phyloP scores from a whole-genome alignment of 92 coral and sea anemone species.

The Nematostella vectensis region DNA sequence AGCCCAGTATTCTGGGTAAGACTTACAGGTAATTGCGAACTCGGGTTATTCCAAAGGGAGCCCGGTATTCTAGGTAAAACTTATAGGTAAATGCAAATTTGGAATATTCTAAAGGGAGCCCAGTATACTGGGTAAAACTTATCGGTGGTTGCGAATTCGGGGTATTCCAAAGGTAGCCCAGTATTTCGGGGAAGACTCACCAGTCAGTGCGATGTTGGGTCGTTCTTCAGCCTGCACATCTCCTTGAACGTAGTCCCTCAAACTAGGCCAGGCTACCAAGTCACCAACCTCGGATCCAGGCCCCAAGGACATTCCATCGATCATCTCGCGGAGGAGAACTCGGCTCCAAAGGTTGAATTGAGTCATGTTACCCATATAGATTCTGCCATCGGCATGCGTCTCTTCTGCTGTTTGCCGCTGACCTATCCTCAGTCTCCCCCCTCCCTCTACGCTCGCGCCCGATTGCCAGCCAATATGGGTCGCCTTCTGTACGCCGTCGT shows the following conservation, averaged over 20 bases:
- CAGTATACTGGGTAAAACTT: no score
- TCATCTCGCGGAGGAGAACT: neutral
- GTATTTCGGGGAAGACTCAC: no score
- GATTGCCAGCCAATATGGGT: neutral
- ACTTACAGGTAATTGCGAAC: no score
- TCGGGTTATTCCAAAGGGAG: no score
- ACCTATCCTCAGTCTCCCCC: neutral
- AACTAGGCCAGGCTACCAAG: neutral
- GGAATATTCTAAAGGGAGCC: no score
- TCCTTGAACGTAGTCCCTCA: neutral
- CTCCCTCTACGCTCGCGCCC: neutral
- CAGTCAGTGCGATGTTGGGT: neutral
- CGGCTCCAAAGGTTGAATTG: neutral
- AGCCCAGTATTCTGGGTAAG: no score
- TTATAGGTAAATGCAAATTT: no score
- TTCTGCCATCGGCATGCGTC: neutral
- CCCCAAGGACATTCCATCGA: constrained; percentile 1
- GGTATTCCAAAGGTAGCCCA: no score
- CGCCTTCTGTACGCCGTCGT: neutral
- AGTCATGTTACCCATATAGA: neutral
- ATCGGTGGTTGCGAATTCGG: no score
- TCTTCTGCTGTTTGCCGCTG: neutral
- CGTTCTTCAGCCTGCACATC: neutral
- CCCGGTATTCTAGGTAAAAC: no score
- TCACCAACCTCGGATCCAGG: neutral